These are phyloP conservation scores for Rhipidura dahli DNA, from an alignment of 2,113 vertebrate species.

Conservation along the genomic window DNA sequence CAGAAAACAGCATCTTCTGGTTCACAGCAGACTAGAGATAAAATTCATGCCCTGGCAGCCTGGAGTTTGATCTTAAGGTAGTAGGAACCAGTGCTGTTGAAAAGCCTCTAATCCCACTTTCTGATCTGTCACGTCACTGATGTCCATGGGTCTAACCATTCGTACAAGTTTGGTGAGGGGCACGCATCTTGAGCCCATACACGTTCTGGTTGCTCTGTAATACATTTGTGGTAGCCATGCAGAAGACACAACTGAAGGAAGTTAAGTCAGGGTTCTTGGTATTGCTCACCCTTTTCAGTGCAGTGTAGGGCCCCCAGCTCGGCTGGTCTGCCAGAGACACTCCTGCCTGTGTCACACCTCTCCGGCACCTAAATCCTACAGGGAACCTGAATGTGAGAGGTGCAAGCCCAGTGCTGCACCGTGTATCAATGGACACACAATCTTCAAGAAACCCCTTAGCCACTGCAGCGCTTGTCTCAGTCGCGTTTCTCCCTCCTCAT, in stretches of 20 bases:
- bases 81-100: not conserved
- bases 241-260: not conserved
- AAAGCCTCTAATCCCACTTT: not conserved
- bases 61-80: not conserved
- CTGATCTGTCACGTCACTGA: not conserved
- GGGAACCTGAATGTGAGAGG: not conserved
- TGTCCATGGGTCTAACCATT: not conserved
- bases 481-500: not conserved
- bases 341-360: not conserved
- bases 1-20: not conserved
- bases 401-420: not conserved
- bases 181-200: not conserved
- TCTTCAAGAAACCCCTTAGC: not conserved
- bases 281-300: not conserved
- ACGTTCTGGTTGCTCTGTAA: not conserved
- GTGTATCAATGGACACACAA: accelerated
- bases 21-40: not conserved
- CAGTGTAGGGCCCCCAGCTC: accelerated
- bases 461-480: not conserved
- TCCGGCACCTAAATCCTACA: not conserved
- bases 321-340: not conserved
- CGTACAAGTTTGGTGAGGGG: not conserved
- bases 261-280: not conserved
- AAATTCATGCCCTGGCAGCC: not conserved
- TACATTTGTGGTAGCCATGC: not conserved